Base-by-base conservation (phyloP, 2,888 invertebrate species). In the Smittia aterrima region DNA sequence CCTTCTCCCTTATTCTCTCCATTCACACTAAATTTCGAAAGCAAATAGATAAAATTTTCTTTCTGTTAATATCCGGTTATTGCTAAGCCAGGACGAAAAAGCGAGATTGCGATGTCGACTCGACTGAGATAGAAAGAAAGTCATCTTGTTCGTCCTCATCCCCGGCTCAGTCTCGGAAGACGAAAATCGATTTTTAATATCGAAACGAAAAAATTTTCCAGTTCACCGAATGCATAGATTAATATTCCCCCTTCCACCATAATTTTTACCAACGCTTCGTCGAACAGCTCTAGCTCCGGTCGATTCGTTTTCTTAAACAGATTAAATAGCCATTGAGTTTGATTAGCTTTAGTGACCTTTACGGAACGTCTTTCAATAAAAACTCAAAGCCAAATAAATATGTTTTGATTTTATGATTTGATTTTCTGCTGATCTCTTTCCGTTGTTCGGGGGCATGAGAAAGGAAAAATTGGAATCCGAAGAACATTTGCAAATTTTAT, bases 101-200 rank as follows among this genome's bases (percentile, higher is more conserved):
- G 58, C n/a, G 25, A 64, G 58, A 58, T 22, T 58, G 24, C 58
- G 58, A 58, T 9, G 7, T 3, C 20, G 16, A 47, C 2, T 6
- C 6, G 47, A n/a, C 9, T n/a, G 47, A 32, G 32, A 47, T 47
- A 16, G 16, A 47, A 38, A 4, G 38, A 38, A 4, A 16, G 47
- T 47, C 32, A 32, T 32, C 32, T 47, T n/a, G 18, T 7, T 58
- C 58, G 20, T 25, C 25, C 64, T 3, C 64, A 6, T 4, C 64
- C n/a, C 4, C 64, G 13, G 4, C 58, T 58, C n/a, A 18, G 58
- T 58, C 58, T 58, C 9, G 13, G 13, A 11, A 58, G 53, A 54
- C 20, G 25, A 72, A 62, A 72, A 72, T 72, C 72, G 72, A 72
- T 72, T 72, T 72, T 72, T 72, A 72, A 72, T 72, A 72, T 72